Percentiles rank a stretch among this genome's conserved stretches.
These are phyloP conservation scores for Leiothrix lutea DNA, from an alignment of 2,113 vertebrate species.

Conservation along the genomic window DNA sequence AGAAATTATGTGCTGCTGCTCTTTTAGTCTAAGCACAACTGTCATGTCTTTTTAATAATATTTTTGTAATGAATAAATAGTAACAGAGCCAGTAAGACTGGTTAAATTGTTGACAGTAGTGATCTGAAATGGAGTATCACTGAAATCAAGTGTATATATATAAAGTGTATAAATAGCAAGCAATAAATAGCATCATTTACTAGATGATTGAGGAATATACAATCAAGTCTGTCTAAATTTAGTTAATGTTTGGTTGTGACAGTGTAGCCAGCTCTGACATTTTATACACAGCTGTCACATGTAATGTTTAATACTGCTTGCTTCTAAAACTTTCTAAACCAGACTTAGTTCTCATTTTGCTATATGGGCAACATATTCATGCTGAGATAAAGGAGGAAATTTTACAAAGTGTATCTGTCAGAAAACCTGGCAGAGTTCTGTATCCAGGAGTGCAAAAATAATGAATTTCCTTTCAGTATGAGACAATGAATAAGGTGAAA, in stretches of 20 bases:
- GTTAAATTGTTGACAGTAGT: background rate
- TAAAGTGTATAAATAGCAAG: background rate
- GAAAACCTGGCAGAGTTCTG: background rate
- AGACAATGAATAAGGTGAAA: background rate
- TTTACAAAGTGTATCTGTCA: background rate
- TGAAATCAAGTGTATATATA: background rate
- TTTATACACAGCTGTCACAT: background rate
- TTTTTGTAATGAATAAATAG: background rate
- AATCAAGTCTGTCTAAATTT: background rate
- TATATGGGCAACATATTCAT: background rate
- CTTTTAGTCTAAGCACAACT: background rate
- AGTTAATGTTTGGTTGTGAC: background rate
- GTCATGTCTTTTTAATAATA: background rate
- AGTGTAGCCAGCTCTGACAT: background rate
- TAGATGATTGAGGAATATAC: background rate
- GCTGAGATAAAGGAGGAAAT: background rate
- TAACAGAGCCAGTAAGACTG: background rate
- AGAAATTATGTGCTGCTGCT: background rate
- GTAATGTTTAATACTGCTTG: background rate
- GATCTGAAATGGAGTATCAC: background rate
- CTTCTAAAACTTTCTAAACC: background rate
- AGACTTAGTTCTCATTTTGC: background rate
- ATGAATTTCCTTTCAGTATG: background rate
- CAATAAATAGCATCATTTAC: background rate
- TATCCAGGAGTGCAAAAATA: background rate